These are phyloP conservation scores for Ictidomys tridecemlineatus DNA, from an alignment of 2,113 vertebrate genomes.

Conservation along the genomic window DNA sequence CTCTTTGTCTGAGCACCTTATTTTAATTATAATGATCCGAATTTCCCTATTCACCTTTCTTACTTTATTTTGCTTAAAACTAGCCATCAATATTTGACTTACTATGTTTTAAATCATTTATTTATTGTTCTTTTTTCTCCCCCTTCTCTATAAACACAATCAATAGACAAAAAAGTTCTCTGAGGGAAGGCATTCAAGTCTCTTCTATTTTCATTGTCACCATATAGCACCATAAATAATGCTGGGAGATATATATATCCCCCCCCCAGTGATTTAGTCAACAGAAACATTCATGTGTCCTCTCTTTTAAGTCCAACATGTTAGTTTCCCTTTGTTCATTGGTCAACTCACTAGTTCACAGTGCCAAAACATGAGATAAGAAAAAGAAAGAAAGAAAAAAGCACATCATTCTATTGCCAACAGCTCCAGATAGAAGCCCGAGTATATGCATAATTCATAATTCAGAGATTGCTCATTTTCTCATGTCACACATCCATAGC, in stretches of 20 bases:
- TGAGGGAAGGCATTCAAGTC: background rate
- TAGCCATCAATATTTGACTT: background rate
- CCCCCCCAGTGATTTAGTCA: background rate
- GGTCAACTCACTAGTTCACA: background rate
- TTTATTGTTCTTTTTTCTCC: background rate
- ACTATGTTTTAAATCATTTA: background rate
- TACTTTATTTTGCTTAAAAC: conserved; percentile 21
- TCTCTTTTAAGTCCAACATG: background rate
- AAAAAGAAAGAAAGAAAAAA: background rate
- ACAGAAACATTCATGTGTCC: background rate
- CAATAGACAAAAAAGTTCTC: background rate
- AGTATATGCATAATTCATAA: background rate
- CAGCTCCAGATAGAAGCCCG: background rate
- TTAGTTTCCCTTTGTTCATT: background rate
- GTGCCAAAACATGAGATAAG: background rate
- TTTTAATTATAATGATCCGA: background rate
- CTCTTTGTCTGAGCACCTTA: background rate
- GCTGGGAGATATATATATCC: background rate
- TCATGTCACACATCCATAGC: background rate
- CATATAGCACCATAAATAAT: background rate
- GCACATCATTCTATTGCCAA: background rate
- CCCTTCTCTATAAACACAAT: background rate
- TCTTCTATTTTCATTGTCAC: background rate
- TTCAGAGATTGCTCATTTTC: conserved; percentile 11
- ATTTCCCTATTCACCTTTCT: background rate